Conservation (phyloP, 1,140 invertebrate genomes). For the Sipha flava region DNA sequence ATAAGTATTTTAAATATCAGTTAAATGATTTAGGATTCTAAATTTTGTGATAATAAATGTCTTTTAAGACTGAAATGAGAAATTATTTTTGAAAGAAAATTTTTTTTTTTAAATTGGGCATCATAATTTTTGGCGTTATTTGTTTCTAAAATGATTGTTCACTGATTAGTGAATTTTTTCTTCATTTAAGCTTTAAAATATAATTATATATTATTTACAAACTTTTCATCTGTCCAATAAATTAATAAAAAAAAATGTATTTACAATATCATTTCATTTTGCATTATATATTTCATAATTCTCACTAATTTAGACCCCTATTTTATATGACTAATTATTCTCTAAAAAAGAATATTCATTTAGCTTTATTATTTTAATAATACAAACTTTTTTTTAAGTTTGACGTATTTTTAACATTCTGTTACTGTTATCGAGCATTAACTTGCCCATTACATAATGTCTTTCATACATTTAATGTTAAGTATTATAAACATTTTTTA, state of each 20-base stretch:
- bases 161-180: background rate
- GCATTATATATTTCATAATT: background rate
- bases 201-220: background rate
- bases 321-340: background rate
- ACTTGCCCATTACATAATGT: background rate
- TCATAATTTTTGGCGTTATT: background rate
- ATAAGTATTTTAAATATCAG: background rate
- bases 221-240: background rate
- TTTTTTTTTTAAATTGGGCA: background rate
- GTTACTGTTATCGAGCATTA: background rate
- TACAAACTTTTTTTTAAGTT: background rate
- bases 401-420: background rate
- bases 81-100: background rate
- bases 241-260: background rate
- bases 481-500: background rate
- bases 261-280: background rate
- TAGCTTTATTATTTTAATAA: background rate
- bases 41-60: slow-evolving; percentile 7
- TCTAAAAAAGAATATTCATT: background rate
- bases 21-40: background rate
- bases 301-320: background rate
- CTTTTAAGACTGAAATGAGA: slow-evolving; percentile 6
- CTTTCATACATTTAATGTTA: background rate
- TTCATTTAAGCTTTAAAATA: background rate
- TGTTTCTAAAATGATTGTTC: background rate